Percentiles rank a stretch among this genome's conserved stretches.
Evolutionary conservation across 2,113 vertebrate genomes (phyloP).

Genomic region (Ptychochromis oligacanthus): DNA sequence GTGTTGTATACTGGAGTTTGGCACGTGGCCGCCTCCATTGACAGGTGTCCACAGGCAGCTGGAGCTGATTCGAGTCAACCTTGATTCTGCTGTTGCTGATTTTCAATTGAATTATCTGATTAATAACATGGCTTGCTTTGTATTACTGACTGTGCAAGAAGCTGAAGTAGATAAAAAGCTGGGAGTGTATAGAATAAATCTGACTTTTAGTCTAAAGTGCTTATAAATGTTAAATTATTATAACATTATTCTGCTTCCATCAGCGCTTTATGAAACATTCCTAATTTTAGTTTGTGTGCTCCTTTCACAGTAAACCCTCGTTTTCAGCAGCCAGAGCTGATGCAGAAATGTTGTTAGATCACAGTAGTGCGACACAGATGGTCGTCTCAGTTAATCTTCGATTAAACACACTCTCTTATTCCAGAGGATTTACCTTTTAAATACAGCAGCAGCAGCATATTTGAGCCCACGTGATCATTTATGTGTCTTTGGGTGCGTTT

Average conservation of each 20-base stretch:
- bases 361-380: conserved; percentile 27
- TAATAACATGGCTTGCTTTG: not conserved
- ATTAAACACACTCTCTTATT: conserved; percentile 46
- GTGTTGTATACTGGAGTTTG: too few relatives aligned
- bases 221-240: not conserved
- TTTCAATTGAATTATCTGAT: not conserved
- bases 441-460: conserved; percentile 17
- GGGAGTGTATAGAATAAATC: too few relatives aligned
- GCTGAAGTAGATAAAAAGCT: not conserved
- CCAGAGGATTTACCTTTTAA: conserved; percentile 52
- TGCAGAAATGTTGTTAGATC: not conserved
- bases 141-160: not conserved
- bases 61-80: not conserved
- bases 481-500: conserved; percentile 41
- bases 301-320: not conserved
- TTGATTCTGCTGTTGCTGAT: not conserved
- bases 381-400: conserved; percentile 42
- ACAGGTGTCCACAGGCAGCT: too few relatives aligned
- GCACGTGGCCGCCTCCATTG: too few relatives aligned
- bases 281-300: not conserved
- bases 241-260: not conserved
- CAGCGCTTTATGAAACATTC: not conserved
- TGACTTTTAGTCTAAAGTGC: too few relatives aligned
- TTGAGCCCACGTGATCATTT: conserved; percentile 31
- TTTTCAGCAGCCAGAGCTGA: not conserved